Conservation (phyloP, 2,113 vertebrate genomes). For the Columbina picui region DNA sequence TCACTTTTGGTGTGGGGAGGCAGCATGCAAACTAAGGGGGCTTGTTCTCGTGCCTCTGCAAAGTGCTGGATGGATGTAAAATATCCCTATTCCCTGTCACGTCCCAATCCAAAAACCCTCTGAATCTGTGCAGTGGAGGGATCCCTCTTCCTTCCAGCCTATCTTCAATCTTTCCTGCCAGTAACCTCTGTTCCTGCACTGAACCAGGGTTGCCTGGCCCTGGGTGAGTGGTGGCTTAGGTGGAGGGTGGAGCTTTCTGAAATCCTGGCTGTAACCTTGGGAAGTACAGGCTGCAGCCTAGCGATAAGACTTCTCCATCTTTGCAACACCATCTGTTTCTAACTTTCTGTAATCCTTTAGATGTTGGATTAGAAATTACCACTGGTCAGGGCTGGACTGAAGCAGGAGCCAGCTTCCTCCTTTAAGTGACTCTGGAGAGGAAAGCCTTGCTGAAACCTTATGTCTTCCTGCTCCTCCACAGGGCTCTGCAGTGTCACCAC, state of each 20-base stretch:
- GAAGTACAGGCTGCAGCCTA: slow-evolving; percentile 9
- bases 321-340: slow-evolving; percentile 54
- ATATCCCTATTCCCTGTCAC: background rate
- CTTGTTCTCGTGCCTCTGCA: background rate
- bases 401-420: background rate
- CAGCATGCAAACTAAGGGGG: background rate
- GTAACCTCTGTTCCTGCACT: background rate
- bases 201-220: background rate
- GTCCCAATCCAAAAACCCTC: background rate
- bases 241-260: background rate
- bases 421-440: background rate
- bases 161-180: background rate
- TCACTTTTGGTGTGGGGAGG: background rate
- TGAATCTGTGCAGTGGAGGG: background rate
- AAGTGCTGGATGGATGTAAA: background rate
- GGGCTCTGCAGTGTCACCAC: background rate
- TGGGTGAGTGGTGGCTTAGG: background rate
- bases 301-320: slow-evolving; percentile 13
- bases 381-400: background rate
- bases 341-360: slow-evolving; percentile 50
- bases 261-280: background rate
- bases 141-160: background rate
- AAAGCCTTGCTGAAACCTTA: accelerated
- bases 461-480: background rate
- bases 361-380: slow-evolving; percentile 51